Conservation (phyloP, 2,797 vertebrate genomes). For the Phataginus tricuspis region DNA sequence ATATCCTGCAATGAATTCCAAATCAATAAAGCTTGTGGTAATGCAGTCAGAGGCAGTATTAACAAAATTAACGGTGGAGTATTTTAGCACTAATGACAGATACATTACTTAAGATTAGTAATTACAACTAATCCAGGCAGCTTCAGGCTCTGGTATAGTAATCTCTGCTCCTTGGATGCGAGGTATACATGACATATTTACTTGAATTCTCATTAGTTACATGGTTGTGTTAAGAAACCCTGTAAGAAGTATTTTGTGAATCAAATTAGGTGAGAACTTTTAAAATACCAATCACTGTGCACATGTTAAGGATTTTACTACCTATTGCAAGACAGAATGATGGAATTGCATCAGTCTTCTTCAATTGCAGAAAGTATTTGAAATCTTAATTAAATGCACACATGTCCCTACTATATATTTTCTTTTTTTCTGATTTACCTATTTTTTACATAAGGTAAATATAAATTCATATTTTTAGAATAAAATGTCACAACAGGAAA, state of each 20-base stretch:
- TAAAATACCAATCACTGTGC: background rate
- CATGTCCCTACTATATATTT: background rate
- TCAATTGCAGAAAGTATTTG: background rate
- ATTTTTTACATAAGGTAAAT: background rate
- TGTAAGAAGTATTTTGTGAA: background rate
- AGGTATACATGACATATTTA: background rate
- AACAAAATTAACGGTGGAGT: background rate
- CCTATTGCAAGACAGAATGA: background rate
- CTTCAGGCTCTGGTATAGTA: background rate
- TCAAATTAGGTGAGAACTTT: background rate
- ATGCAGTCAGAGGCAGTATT: background rate
- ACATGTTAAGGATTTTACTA: background rate
- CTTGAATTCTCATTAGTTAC: background rate
- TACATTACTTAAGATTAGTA: background rate
- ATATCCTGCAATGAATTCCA: background rate
- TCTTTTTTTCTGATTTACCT: background rate
- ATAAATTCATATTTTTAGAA: background rate
- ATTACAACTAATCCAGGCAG: background rate
- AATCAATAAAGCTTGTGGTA: background rate
- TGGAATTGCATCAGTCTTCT: background rate
- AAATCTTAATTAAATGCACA: background rate
- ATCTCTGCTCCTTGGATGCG: background rate
- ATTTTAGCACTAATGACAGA: background rate
- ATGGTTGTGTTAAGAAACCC: background rate
- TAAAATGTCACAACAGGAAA: background rate